Percentiles rank a stretch among this genome's conserved stretches.
Conservation (phyloP, 2,113 vertebrate species). For the Catharus bicknelli region DNA sequence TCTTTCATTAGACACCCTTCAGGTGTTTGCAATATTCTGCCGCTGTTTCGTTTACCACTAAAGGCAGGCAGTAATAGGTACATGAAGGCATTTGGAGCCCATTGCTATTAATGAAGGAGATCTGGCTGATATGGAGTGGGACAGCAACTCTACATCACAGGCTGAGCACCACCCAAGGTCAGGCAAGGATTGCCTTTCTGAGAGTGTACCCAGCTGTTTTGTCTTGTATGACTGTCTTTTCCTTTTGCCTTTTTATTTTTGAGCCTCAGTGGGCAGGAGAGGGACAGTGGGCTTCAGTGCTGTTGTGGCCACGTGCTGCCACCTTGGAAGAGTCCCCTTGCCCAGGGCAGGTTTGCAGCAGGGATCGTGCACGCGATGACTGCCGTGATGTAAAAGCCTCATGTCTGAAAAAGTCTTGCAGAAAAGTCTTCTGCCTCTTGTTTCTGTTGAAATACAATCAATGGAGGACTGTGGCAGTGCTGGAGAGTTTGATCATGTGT, state of each 20-base stretch:
- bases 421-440: neutral
- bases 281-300: neutral
- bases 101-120: conserved; percentile 75
- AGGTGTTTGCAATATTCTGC: conserved; percentile 72
- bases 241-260: neutral
- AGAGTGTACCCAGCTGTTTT: conserved; percentile 15
- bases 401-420: neutral
- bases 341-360: neutral
- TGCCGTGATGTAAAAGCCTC: neutral
- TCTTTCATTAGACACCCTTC: conserved; percentile 77
- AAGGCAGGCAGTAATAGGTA: conserved; percentile 67
- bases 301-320: neutral
- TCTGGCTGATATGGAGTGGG: conserved; percentile 60
- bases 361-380: fast-evolving
- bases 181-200: conserved; percentile 59
- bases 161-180: conserved; percentile 47
- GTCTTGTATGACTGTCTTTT: conserved; percentile 54
- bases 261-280: neutral
- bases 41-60: conserved; percentile 71
- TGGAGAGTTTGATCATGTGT: fast-evolving
- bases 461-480: neutral
- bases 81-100: conserved; percentile 70
- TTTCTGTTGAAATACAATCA: neutral
- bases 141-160: conserved; percentile 28
- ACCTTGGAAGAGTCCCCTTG: neutral